Conservation (phyloP, 2,797 vertebrate species). For the Chrysolophus pictus region DNA sequence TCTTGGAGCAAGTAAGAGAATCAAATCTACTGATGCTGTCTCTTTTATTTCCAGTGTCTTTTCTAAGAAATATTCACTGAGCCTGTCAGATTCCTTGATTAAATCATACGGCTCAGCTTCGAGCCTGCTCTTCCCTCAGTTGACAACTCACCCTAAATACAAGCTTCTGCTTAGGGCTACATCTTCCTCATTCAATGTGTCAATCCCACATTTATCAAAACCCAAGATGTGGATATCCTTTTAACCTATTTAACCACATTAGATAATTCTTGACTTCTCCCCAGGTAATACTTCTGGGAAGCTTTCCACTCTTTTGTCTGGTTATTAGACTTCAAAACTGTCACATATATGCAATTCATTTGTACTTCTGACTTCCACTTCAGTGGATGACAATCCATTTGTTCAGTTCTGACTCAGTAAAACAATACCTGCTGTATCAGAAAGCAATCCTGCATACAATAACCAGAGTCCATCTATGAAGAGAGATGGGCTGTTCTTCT, state of each 20-base stretch:
- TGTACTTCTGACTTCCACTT: constrained; percentile 36
- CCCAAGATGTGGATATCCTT: constrained; percentile 65
- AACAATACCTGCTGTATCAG: constrained; percentile 3
- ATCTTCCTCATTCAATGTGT: constrained; percentile 68
- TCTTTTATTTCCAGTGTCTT: constrained; percentile 68
- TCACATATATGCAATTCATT: constrained; percentile 61
- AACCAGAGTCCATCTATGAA: background rate
- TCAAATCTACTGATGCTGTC: constrained; percentile 67
- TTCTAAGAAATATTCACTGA: constrained; percentile 65
- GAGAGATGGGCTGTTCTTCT: background rate
- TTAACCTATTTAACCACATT: constrained; percentile 72
- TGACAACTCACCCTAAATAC: constrained; percentile 78
- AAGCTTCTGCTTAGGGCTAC: constrained; percentile 78
- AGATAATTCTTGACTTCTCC: constrained; percentile 73
- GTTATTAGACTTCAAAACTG: constrained; percentile 65
- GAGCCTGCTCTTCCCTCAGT: constrained; percentile 57
- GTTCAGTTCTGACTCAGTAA: constrained; percentile 26
- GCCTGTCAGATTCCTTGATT: constrained; percentile 74
- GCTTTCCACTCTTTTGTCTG: constrained; percentile 29
- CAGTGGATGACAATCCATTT: constrained; percentile 49
- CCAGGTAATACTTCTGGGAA: constrained; percentile 46
- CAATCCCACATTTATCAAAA: constrained; percentile 70
- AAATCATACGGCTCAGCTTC: constrained; percentile 70
- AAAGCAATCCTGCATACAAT: constrained; percentile 16
- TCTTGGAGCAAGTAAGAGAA: background rate